Evolutionary conservation across 2,113 vertebrate species (phyloP), one percentile per base, ranked within the genome.

Genomic region (Chaetodon auriga): DNA sequence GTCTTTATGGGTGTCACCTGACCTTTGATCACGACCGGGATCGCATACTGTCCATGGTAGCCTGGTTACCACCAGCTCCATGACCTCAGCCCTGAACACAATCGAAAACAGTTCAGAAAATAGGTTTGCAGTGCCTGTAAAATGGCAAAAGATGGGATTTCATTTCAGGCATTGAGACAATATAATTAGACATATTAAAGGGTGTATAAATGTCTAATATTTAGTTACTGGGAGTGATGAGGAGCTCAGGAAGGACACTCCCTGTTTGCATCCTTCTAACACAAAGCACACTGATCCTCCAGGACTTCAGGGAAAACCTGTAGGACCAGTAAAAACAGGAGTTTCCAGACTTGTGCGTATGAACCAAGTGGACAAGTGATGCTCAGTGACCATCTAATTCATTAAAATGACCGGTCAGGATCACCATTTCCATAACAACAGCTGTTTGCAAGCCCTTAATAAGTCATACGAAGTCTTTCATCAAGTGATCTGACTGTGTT

Each of bases 401-500:
- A 14, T 41, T 43, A 30, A 70, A 53, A 53, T 60, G n/a, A 61
- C 14, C 21, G 15, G 38, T 53, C 41, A 53, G 62, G 36, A 45
- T 21, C 19, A 53, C 7, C 30, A 58, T 11, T 14, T 23, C 23
- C 6, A 46, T 70, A 72, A 64, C 18, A 38, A 4, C 10, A 53
- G 15, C 18, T 0, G 2, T 66, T 35, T 43, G 35, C 45, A 68
- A 53, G 25, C 9, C 1, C 16, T 64, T 38, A 45, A 54, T 19
- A 48, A 21, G 25, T 41, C 15, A 6, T 23, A 45, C 45, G 25
- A 48, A 21, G 23, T 41, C 15, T 6, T 23, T 0, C 57, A 65
- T 81, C n/a, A 75, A 13, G 43, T 75, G 7, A 63, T 36, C 45
- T 25, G 7, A 69, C 43, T 75, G 16, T 36, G 6, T 75, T 43